phyloP scores from a whole-genome alignment of 2,113 vertebrate species.

The Ia io region DNA sequence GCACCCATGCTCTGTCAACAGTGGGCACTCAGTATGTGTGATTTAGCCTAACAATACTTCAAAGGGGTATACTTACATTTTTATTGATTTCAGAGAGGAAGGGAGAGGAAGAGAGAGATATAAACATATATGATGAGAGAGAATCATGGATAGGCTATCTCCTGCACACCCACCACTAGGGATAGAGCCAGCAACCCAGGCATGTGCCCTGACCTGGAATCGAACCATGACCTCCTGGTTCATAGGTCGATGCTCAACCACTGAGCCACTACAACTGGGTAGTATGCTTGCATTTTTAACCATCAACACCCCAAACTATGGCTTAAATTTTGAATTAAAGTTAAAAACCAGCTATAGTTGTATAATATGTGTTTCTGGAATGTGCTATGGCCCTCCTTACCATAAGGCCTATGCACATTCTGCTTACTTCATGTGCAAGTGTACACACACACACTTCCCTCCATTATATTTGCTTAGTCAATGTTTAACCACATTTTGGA shows the following conservation, averaged over 20 bases:
- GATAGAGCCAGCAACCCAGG: no score
- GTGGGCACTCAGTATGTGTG: not conserved
- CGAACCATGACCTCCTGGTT: no score
- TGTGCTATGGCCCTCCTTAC: not conserved
- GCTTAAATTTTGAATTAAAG: slow-evolving; percentile 32
- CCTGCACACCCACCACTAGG: no score
- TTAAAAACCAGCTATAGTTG: not conserved
- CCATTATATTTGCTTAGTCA: not conserved
- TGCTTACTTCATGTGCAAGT: not conserved
- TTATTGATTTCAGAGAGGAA: no score
- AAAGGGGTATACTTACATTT: not conserved
- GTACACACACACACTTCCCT: not conserved
- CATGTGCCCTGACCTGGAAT: no score
- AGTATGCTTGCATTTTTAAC: not conserved
- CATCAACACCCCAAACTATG: not conserved
- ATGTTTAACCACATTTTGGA: not conserved
- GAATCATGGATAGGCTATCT: no score
- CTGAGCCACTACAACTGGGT: no score
- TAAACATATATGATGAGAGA: no score
- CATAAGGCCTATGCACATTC: not conserved
- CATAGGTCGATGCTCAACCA: no score
- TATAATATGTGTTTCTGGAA: not conserved
- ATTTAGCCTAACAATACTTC: not conserved
- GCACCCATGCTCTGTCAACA: not conserved
- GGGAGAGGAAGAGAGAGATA: no score